These are phyloP conservation scores for Oryzias curvinotus DNA, from an alignment of 2,113 vertebrate genomes.

Conservation along the genomic window DNA sequence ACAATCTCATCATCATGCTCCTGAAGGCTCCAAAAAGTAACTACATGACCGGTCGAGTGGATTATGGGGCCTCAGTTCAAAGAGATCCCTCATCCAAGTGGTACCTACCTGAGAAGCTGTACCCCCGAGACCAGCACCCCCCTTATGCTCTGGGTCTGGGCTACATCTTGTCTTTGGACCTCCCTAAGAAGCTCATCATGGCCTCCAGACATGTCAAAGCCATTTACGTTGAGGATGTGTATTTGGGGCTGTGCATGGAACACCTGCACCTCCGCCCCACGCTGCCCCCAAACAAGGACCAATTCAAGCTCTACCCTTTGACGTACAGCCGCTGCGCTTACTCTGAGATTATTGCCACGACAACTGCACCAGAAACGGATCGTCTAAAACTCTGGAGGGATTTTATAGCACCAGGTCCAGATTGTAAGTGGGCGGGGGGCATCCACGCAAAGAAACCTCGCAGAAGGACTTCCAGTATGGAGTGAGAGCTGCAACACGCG, in stretches of 20 bases:
- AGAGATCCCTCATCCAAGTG: constrained; percentile 35
- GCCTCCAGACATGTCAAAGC: constrained; percentile 47
- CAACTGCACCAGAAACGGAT: not conserved
- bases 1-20: too few species aligned
- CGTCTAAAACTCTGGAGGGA: too few species aligned
- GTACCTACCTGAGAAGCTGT: constrained; percentile 65
- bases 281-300: accelerated
- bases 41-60: too few species aligned
- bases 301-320: constrained; percentile 43
- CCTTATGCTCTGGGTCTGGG: constrained; percentile 73
- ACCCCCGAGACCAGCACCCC: constrained; percentile 32
- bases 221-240: constrained; percentile 80
- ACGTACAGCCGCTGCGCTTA: constrained; percentile 47
- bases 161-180: constrained; percentile 73
- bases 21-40: too few species aligned
- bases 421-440: too few species aligned
- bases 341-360: constrained; percentile 57
- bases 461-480: too few species aligned
- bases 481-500: too few species aligned
- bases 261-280: constrained; percentile 47
- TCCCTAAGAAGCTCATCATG: constrained; percentile 50
- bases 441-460: too few species aligned
- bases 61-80: too few species aligned
- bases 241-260: constrained; percentile 71
- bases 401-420: too few species aligned